phyloP scores from a whole-genome alignment of 2,888 invertebrate genomes.

The Lasioglossum figueresi region DNA sequence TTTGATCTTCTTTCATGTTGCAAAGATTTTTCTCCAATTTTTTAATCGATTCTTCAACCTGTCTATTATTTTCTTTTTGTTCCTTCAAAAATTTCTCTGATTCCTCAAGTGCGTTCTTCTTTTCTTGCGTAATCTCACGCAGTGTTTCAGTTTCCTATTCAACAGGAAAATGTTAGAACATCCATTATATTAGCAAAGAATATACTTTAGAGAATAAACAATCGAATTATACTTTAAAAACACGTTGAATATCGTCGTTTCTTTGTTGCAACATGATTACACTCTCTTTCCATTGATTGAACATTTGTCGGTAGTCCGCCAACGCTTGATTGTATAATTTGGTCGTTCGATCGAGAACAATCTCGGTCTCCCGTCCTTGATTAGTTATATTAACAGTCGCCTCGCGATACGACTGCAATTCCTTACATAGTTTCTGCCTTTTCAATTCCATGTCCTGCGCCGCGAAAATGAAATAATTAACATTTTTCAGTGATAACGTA shows the following conservation, averaged over 20 bases:
- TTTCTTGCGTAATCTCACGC: conserved; percentile 83
- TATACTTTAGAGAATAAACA: neutral
- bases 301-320: conserved; percentile 88
- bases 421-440: conserved; percentile 84
- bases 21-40: conserved; percentile 82
- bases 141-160: conserved; percentile 85
- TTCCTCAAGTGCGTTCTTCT: conserved; percentile 86
- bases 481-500: neutral
- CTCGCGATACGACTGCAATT: conserved; percentile 84
- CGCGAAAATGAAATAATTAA: neutral
- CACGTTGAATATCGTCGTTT: conserved; percentile 87
- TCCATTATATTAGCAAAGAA: neutral
- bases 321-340: conserved; percentile 86
- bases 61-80: conserved; percentile 86
- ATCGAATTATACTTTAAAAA: conserved; percentile 84
- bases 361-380: conserved; percentile 86
- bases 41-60: conserved; percentile 83
- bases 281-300: conserved; percentile 90
- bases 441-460: conserved; percentile 85
- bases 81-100: conserved; percentile 87
- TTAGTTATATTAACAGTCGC: conserved; percentile 84
- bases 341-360: conserved; percentile 85
- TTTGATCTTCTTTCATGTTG: conserved; percentile 79
- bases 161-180: neutral
- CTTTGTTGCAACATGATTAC: conserved; percentile 89